A percentile compares a stretch with the other conserved stretches of the same genome.
Conservation (phyloP, 2,888 invertebrate genomes). For the Pterostichus madidus region DNA sequence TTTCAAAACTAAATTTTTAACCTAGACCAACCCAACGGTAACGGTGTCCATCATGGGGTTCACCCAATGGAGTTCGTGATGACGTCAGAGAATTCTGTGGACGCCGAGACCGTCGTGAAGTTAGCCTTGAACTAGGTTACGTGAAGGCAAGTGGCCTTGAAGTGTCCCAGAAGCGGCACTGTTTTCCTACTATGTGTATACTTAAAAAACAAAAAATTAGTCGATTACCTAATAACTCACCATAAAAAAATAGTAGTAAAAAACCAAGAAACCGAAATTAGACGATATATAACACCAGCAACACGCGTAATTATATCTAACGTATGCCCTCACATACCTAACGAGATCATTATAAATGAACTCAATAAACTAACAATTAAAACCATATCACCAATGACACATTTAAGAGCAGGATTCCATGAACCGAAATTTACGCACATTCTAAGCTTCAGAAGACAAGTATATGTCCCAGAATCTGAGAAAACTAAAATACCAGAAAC, state of each 20-base stretch:
- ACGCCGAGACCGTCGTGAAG: too few species aligned
- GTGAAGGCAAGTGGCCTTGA: too few species aligned
- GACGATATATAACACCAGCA: slow-evolving; percentile 2
- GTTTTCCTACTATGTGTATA: too few species aligned
- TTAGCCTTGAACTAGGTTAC: too few species aligned
- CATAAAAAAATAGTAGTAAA: slow-evolving; percentile 13
- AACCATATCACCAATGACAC: slow-evolving; percentile 18
- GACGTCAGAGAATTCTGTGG: too few species aligned
- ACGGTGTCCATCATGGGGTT: too few species aligned
- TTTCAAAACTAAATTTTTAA: too few species aligned
- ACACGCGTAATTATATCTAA: slow-evolving; percentile 16
- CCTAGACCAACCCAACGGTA: too few species aligned
- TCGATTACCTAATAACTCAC: slow-evolving; percentile 11
- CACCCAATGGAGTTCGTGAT: too few species aligned
- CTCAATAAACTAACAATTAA: slow-evolving; percentile 9
- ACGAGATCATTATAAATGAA: slow-evolving; percentile 2
- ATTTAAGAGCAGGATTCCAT: slow-evolving; percentile 37
- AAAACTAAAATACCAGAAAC: slow-evolving; percentile 19
- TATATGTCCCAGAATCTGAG: slow-evolving; percentile 2
- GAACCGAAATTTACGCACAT: slow-evolving; percentile 20
- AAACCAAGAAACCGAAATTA: slow-evolving; percentile 12
- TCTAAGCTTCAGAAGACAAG: neutral
- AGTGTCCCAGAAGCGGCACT: too few species aligned
- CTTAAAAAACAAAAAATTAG: slow-evolving; percentile 35
- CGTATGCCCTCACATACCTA: slow-evolving; percentile 34